Base-by-base conservation (phyloP, 2,113 vertebrate genomes). In the Neolamprologus caudopunctatus region DNA sequence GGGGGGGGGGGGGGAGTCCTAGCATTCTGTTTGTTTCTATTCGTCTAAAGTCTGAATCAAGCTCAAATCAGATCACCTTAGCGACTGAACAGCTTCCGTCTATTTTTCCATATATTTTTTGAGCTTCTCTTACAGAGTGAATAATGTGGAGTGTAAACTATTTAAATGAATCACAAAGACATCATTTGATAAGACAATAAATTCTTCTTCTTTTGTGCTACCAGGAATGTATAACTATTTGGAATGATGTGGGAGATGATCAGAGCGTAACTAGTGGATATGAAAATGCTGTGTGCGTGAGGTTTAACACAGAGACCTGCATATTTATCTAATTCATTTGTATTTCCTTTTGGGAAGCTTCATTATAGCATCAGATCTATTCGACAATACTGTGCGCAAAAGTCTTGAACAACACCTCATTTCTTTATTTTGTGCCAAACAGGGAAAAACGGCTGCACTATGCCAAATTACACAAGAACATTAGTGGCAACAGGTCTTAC, bases 1-100 rank as follows among this genome's bases (percentile, higher is more conserved):
- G n/a, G n/a, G 24, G 24, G 24, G 24, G 24, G 24, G 0, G 1
- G 10, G 1, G 6, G 0, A 1, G 26, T 58, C 26, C 57, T 31
- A 7, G 16, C 31, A 35, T 35, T 35, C 9, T n/a, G 9, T n/a
- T 63, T 63, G 9, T 63, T 19, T 35, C 55, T 58, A 1, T 35
- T 66, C 2, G 6, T 66, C 61, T 35, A n/a, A 66, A 66, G 9
- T n/a, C 61, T n/a, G 17, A 66, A 66, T 35, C 17, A 35, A 66
- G 58, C 61, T 66, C 31, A 66, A 35, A 35, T 35, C 9, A 66
- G 4, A 66, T n/a, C n/a, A n/a, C 61, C 1, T 66, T 2, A 35
- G 61, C 4, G 6, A 37, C 61, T 66, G 61, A 66, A n/a, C 10
- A n/a, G 17, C 31, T 11, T 63, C 0, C 0, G 2, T 63, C 4